Base-by-base conservation (phyloP, 30 jellyfish, hydroid and myxozoan genomes). In the Pseudorhiza aurosa region DNA sequence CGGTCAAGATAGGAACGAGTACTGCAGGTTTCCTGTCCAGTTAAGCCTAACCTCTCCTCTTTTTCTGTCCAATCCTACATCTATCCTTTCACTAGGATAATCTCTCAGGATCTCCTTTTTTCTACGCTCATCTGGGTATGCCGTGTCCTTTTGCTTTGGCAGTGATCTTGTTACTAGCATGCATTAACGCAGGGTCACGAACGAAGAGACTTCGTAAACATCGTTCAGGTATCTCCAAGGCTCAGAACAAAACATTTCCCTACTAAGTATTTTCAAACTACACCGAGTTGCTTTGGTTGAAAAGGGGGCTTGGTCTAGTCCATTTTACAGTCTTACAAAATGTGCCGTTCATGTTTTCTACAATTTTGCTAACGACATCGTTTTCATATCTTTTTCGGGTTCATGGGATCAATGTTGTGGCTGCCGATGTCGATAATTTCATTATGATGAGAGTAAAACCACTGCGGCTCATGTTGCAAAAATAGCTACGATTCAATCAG, bases 61-160 rank as follows among this genome's bases (percentile, higher is more conserved):
- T 31, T 64, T 2, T 42, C 27, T 19, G 58, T 36, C 7, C 77
- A 31, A 58, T 32, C 77, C 32, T 42, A 33, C 35, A 58, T 42
- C 58, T 42, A 2, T 26, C 75, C 75, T n/a, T n/a, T n/a, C n/a
- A 8, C 50, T 29, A 7, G 82, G 33, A 14, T 42, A 2, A 24
- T 33, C 62, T 33, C 39, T 27, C 22, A 2, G 8, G 64, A 49
- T 53, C 39, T 35, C 44, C 47, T 32, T 31, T 49, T 22, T 33
- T 51, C 51, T 29, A 6, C 55, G 58, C 65, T 57, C 43, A 73
- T 73, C 58, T 73, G 68, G 67, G 15, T 32, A 7, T 73, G 75
- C 35, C 86, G 86, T 73, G 86, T 29, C 19, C 75, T 53, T 73
- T 73, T 56, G 76, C 62, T 53, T 33, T 12, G 62, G 32, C 55